Evolutionary conservation across 2,888 invertebrate species (phyloP).

Genomic region (Celastrina argiolus): DNA sequence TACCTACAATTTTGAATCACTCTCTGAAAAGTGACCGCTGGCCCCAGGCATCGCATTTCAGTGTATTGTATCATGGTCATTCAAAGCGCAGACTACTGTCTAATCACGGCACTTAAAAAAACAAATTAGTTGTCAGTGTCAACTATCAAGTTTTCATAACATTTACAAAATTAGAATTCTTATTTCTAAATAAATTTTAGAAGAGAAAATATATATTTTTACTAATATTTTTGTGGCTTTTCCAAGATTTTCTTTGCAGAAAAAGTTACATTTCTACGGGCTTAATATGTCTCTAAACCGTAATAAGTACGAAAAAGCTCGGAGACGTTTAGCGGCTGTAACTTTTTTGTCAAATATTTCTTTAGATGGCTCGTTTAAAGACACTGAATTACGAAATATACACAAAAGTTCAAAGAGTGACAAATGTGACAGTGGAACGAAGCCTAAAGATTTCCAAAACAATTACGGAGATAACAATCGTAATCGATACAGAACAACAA

Average conservation of each 20-base stretch:
- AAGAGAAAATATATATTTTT: not conserved
- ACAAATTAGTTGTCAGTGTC: not conserved
- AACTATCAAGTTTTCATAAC: not conserved
- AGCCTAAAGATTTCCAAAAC: slow-evolving; percentile 39
- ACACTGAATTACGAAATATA: slow-evolving; percentile 71
- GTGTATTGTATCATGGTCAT: no score
- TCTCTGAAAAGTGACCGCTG: no score
- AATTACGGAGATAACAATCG: slow-evolving; percentile 53
- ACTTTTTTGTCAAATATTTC: slow-evolving; percentile 97
- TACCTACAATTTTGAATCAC: no score
- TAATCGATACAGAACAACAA: slow-evolving; percentile 38
- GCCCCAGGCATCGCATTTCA: no score
- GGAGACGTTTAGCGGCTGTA: slow-evolving; percentile 93
- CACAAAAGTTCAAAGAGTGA: slow-evolving; percentile 46
- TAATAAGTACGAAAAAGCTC: slow-evolving; percentile 81
- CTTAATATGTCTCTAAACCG: slow-evolving; percentile 52
- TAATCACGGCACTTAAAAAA: no score
- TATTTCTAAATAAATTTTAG: not conserved
- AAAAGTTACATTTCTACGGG: not conserved
- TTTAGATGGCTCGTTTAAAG: slow-evolving; percentile 91
- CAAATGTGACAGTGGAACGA: slow-evolving; percentile 44
- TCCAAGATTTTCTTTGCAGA: not conserved
- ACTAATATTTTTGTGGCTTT: not conserved
- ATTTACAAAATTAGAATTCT: not conserved
- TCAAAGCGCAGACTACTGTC: no score